Base-by-base conservation (phyloP, 2,888 invertebrate genomes). In the Sturmia bella region DNA sequence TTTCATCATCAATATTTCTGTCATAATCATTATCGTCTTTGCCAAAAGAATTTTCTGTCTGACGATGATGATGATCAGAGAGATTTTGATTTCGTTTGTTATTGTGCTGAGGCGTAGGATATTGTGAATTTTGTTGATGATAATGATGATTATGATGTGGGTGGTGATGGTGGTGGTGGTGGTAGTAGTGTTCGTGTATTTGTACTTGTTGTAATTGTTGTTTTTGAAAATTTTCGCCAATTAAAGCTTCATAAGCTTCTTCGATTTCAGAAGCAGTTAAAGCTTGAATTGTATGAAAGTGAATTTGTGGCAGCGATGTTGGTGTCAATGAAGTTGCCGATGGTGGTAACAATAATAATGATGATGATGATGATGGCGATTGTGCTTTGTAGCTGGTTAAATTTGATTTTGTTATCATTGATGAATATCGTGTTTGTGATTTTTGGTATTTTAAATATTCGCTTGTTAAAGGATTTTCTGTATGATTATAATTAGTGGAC, bases 231-330 rank as follows among this genome's bases (percentile, higher is more conserved):
- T 86, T 85, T 76, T 88, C 86, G 83, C 86, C 69, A 75, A 89
- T 84, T 84, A 89, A 83, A 77, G 88, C 88, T 85, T 89, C 89
- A 73, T 87, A 87, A 84, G 88, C 89, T 74, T 85, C 85, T 78
- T 89, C 89, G 82, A 88, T 87, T 84, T 89, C 89, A 73, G 87
- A 85, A 81, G 87, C 86, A 43, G 84, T 85, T 84, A 89, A 81
- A 24, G 87, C 88, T 87, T 89, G 87, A 50, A 89, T 86, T 15
- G 89, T 88, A 81, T 89, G 85, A 70, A 85, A 89, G 73, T 86
- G 85, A 81, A 89, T 88, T 70, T 77, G 72, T 81, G 76, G 52
- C 68, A 84, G 73, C 70, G 63, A 41, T 61, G 50, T n/a, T 72
- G 50, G 54, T 76, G 24, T 21, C 80, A 79, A 64, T 79, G 61